Conservation (phyloP, 2,113 vertebrate genomes). For the Triplophysa dalaica region DNA sequence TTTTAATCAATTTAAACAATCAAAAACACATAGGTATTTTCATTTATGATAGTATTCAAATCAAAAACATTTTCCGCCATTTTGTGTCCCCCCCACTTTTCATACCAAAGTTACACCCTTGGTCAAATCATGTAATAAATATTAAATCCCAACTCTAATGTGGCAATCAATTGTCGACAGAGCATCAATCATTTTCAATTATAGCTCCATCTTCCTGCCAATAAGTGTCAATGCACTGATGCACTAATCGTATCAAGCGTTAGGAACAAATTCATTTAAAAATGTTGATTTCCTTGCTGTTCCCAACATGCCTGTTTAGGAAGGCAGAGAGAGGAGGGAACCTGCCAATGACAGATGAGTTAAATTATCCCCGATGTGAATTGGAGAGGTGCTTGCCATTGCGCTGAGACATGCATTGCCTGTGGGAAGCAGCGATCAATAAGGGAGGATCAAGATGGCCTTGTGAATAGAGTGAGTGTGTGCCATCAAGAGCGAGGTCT, state of each 20-base stretch:
- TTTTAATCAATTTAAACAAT: no score
- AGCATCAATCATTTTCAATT: slow-evolving; percentile 2
- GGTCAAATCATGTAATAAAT: background rate
- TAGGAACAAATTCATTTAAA: background rate
- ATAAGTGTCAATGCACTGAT: background rate
- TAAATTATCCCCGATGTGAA: slow-evolving; percentile 38
- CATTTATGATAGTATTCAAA: no score
- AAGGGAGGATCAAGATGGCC: slow-evolving; percentile 5
- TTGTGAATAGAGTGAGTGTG: slow-evolving; percentile 9
- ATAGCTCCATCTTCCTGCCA: background rate
- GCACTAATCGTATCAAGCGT: background rate
- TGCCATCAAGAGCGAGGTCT: background rate
- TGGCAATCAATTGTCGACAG: background rate
- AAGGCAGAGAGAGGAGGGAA: background rate
- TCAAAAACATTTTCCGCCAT: no score
- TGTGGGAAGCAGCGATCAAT: slow-evolving; percentile 37
- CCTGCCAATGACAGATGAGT: slow-evolving; percentile 34
- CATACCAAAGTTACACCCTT: no score
- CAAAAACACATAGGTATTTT: no score
- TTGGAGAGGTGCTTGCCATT: slow-evolving; percentile 25
- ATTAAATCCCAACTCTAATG: background rate
- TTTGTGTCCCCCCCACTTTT: no score
- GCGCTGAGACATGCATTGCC: slow-evolving; percentile 37
- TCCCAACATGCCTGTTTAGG: slow-evolving; percentile 22
- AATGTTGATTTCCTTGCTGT: background rate